Evolutionary conservation across 2,113 vertebrate genomes (phyloP), one percentile per base, ranked within the genome.

Genomic region (Gnathonemus longibarbis): DNA sequence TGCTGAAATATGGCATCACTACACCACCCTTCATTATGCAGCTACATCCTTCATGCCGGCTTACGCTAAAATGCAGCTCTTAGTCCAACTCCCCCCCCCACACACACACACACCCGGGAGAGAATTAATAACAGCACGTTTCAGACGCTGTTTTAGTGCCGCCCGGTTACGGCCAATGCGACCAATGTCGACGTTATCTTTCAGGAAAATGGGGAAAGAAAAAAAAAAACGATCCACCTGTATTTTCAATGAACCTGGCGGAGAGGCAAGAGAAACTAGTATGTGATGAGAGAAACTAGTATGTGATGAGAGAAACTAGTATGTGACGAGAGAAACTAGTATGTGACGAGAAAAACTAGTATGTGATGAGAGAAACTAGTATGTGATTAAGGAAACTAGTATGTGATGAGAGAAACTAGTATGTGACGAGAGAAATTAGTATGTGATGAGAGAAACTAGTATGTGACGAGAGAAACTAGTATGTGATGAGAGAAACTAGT

Each of bases 1-100:
- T 94, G 91, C 94, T 95, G 95, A 96, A 93, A 95, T 95, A 95
- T 95, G 93, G 92, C 92, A 90, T 90, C 89, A 89, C 70, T 90
- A 92, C 92, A 84, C 88, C 90, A 92, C 91, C 86, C 89, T 94
- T 95, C 91, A 92, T 95, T 95, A 96, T 94, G 92, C 90, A 91
- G 70, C 91, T 87, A 84, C 92, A 91, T 94, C 91, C 91, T 94
- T 94, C 93, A 93, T 90, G 91, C 90, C 90, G 92, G 92, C 92
- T 93, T 94, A 92, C 94, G 93, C 93, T 94, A 94, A 94, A 93
- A 92, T 90, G 77, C 87, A 10, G 87, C 90, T 90, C 89, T 91
- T 90, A 90, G 91, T 89, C 89, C 89, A 89, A 66, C 85, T 11
- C 66, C 84, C 48, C 24, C 62, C 70, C 31, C 91, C 50, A 1